Evolutionary conservation across 92 coral and sea anemone species (phyloP), one percentile per base, ranked within the genome.

Genomic region (Muricea muricata): DNA sequence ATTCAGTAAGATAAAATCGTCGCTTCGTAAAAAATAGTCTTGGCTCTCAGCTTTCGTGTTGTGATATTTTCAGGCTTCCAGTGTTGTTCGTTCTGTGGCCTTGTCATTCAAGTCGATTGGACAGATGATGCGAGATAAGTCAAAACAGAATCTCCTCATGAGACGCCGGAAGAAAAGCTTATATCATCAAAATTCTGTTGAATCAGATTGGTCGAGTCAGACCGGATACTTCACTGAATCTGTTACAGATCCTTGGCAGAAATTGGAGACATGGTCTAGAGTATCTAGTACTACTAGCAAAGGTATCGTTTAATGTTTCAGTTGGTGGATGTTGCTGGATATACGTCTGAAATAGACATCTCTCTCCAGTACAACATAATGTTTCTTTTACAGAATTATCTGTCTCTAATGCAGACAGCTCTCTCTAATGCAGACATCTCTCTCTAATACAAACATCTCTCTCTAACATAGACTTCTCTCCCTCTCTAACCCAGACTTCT

Each of bases 51-150:
- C 54, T 30, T 42, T 58, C 67, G 23, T 7, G 15, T 6, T 31
- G 30, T 9, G 8, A 26, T 65, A 12, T 48, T 25, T 54, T 0
- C 52, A 96, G 99, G 99, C 99, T 30, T 95, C 97, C 25, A 96
- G 99, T 80, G 91, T 96, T 67, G 99, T 96, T 23, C 93, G 98
- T 11, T 91, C 98, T 9, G 97, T 96, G 29, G 99, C 99, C 11
- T 87, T 96, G 40, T 92, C 99, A 4, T 96, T 96, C 86, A 96
- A 96, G 85, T 91, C 94, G 0, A 89, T 96, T 57, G 99, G 99
- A 32, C 85, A 92, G 60, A 82, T 96, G 89, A 73, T 91, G 26
- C 89, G 99, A 3, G 99, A 96, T 24, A 93, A 89, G 75, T 69
- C 84, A 32, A 97, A 93, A 71, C 86, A 87, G 30, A 93, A 87